Conservation (phyloP, 2,797 vertebrate species). For the Lacerta bilineata region DNA sequence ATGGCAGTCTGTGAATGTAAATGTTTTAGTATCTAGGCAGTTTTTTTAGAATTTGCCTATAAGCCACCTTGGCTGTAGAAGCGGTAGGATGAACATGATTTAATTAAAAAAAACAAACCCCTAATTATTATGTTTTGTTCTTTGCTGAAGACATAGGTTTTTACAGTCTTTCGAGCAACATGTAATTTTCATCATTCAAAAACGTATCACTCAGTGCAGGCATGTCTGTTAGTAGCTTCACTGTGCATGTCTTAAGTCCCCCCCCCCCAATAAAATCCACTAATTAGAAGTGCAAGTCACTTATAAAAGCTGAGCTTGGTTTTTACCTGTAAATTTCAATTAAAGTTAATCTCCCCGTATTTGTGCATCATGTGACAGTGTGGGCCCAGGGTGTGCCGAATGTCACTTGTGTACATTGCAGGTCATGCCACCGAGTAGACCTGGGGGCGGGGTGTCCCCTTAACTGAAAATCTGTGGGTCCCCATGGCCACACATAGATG, state of each 20-base stretch:
- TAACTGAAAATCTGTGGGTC: no score
- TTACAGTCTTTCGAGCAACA: not conserved
- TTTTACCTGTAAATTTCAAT: not conserved
- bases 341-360: not conserved
- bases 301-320: conserved; percentile 8
- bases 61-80: not conserved
- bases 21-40: not conserved
- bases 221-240: not conserved
- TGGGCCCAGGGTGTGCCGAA: no score
- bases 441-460: no score
- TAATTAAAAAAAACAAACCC: not conserved
- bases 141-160: not conserved
- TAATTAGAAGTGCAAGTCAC: conserved; percentile 21
- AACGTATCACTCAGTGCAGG: not conserved
- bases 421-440: no score
- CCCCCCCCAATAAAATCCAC: not conserved
- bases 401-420: no score
- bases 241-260: not conserved
- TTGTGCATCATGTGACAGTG: not conserved
- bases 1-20: not conserved
- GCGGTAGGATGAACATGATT: not conserved
- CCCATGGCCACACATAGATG: no score
- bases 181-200: conserved; percentile 19
- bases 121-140: no score
- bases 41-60: not conserved